Percentiles rank a stretch among this genome's conserved stretches.
These are phyloP conservation scores for Sinocyclocheilus anshuiensis DNA, from an alignment of 2,113 vertebrate genomes.

Conservation along the genomic window DNA sequence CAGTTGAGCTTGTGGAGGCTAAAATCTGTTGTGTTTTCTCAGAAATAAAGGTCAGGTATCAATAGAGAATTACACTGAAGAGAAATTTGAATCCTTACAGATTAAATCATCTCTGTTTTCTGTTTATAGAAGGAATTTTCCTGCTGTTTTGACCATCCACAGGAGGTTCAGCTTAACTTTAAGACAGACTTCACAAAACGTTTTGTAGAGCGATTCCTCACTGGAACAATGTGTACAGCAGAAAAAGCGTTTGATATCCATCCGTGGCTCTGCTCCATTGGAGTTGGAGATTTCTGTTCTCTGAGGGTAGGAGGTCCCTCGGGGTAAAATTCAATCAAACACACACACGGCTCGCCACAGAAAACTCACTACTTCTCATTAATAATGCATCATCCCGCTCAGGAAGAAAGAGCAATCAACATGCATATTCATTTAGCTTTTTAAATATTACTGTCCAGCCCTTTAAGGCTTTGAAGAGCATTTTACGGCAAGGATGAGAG, in stretches of 20 bases:
- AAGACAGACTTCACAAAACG: not conserved
- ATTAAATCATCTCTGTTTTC: not conserved
- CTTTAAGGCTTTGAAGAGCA: conserved; percentile 36
- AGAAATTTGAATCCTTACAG: not conserved
- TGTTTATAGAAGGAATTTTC: not conserved
- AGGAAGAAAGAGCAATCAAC: conserved; percentile 60
- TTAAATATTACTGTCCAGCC: conserved; percentile 67
- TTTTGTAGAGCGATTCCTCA: not conserved
- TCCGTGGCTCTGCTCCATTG: not conserved
- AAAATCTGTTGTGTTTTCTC: not conserved
- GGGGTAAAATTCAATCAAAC: conserved; percentile 24
- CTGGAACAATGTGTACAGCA: not conserved
- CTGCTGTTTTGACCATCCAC: conserved; percentile 9
- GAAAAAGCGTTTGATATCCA: conserved; percentile 8
- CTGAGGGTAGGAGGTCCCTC: conserved; percentile 26
- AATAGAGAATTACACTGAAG: not conserved
- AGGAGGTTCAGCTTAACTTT: not conserved
- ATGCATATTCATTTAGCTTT: conserved; percentile 65
- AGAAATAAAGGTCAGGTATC: not conserved
- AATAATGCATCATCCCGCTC: conserved; percentile 65
- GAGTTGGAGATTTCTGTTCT: conserved; percentile 17
- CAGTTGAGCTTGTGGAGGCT: not conserved
- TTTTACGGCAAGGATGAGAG: conserved; percentile 24
- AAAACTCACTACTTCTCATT: conserved; percentile 46
- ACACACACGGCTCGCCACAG: conserved; percentile 25